These are phyloP conservation scores for Aphyosemion australe DNA, from an alignment of 2,113 vertebrate genomes.

Conservation along the genomic window DNA sequence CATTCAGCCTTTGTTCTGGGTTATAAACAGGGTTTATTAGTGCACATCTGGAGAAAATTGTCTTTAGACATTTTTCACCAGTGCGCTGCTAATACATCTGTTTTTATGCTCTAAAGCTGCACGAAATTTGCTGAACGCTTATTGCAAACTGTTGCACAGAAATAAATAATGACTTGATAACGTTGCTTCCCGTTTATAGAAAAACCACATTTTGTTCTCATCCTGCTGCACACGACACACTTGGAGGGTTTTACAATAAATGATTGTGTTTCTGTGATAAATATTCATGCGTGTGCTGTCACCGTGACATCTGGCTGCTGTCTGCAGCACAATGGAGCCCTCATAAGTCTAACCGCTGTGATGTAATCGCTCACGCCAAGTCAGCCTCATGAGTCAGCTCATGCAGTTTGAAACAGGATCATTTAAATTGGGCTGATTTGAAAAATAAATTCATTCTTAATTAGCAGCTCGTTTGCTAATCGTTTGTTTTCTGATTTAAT, in stretches of 20 bases:
- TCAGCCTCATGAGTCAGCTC: too few species aligned
- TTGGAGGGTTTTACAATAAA: slow-evolving; percentile 28
- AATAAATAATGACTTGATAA: background rate
- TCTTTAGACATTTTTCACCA: slow-evolving; percentile 1
- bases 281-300: slow-evolving; percentile 47
- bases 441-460: too few species aligned
- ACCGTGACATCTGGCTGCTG: slow-evolving; percentile 17
- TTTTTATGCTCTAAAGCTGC: slow-evolving; percentile 10
- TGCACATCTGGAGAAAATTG: slow-evolving; percentile 34
- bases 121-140: too few species aligned
- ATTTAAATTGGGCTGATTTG: background rate
- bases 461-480: too few species aligned
- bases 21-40: slow-evolving; percentile 28
- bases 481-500: too few species aligned
- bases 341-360: slow-evolving; percentile 12
- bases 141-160: slow-evolving; percentile 1
- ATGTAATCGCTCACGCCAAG: slow-evolving; percentile 2
- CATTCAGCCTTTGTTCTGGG: too few species aligned
- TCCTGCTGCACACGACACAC: background rate
- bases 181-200: background rate
- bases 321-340: slow-evolving; percentile 26
- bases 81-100: background rate
- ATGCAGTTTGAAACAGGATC: background rate
- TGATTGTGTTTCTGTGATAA: slow-evolving; percentile 25
- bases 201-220: slow-evolving; percentile 17